Percentiles rank a stretch among this genome's conserved stretches.
Conservation (phyloP, 1,140 invertebrate genomes). For the Drosophila yakuba region DNA sequence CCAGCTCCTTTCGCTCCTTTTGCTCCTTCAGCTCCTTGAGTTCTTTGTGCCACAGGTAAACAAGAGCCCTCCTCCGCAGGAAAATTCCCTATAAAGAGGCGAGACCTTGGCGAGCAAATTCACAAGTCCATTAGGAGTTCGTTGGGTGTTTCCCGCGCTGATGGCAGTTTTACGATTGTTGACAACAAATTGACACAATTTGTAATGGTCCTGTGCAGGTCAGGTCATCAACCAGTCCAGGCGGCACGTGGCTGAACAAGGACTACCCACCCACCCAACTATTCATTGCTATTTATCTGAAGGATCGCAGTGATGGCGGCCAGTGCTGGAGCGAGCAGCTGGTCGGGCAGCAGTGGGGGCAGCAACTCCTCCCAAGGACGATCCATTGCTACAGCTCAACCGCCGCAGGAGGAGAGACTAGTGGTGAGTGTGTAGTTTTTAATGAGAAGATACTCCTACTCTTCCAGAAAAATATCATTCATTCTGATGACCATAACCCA, state of each 20-base stretch:
- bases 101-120: slow-evolving; percentile 70
- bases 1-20: slow-evolving; percentile 30
- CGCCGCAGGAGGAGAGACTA: slow-evolving; percentile 72
- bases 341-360: slow-evolving; percentile 80
- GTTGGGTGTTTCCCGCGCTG: slow-evolving; percentile 44
- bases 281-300: neutral
- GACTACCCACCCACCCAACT: neutral
- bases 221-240: slow-evolving; percentile 52
- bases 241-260: slow-evolving; percentile 54
- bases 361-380: slow-evolving; percentile 68
- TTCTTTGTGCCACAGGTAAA: slow-evolving; percentile 32
- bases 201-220: slow-evolving; percentile 56
- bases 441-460: too few species aligned
- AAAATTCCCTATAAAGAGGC: slow-evolving; percentile 1
- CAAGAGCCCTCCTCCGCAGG: slow-evolving; percentile 14
- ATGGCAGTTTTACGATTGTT: slow-evolving; percentile 77
- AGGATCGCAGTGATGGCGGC: slow-evolving; percentile 50
- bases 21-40: slow-evolving; percentile 21
- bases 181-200: slow-evolving; percentile 80
- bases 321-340: slow-evolving; percentile 66
- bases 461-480: neutral
- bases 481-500: too few species aligned
- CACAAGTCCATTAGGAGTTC: slow-evolving; percentile 64
- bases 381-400: slow-evolving; percentile 51
- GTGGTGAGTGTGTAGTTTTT: slow-evolving; percentile 51